Percentiles rank a stretch among this genome's conserved stretches.
phyloP scores from a whole-genome alignment of 2,797 vertebrate species.

The Chrysocyon brachyurus region DNA sequence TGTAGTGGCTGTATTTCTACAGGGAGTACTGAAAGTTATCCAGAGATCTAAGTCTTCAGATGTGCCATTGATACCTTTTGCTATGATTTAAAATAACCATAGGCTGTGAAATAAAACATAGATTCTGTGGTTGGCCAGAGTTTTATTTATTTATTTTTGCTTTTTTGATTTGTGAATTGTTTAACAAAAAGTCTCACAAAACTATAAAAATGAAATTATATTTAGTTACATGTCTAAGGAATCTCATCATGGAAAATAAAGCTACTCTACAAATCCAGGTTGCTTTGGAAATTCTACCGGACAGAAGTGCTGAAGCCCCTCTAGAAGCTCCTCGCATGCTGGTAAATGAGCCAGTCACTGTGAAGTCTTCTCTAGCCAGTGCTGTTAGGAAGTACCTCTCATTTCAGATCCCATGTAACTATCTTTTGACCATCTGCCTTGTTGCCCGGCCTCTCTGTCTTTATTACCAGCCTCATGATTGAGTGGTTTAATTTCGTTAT shows the following conservation, averaged over 20 bases:
- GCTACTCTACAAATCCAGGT: background rate
- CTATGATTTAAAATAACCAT: background rate
- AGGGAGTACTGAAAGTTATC: background rate
- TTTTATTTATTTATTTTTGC: background rate
- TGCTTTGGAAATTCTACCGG: background rate
- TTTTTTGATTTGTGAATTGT: background rate
- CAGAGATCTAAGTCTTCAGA: background rate
- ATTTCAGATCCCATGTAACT: background rate
- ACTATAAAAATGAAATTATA: background rate
- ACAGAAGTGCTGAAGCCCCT: background rate
- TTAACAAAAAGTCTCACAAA: background rate
- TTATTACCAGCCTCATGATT: constrained; percentile 45
- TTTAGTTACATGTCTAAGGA: background rate
- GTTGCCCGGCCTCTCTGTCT: background rate
- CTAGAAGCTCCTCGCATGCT: rapidly evolving
- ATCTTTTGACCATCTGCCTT: background rate
- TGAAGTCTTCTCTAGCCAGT: background rate
- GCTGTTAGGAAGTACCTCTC: background rate
- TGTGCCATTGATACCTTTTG: background rate
- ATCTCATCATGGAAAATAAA: background rate
- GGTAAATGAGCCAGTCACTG: background rate
- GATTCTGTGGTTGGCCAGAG: background rate
- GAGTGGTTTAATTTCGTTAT: constrained; percentile 74
- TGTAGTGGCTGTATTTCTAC: background rate
- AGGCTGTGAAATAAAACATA: background rate